Conservation (phyloP, 2,113 vertebrate species). For the Crypturellus undulatus region DNA sequence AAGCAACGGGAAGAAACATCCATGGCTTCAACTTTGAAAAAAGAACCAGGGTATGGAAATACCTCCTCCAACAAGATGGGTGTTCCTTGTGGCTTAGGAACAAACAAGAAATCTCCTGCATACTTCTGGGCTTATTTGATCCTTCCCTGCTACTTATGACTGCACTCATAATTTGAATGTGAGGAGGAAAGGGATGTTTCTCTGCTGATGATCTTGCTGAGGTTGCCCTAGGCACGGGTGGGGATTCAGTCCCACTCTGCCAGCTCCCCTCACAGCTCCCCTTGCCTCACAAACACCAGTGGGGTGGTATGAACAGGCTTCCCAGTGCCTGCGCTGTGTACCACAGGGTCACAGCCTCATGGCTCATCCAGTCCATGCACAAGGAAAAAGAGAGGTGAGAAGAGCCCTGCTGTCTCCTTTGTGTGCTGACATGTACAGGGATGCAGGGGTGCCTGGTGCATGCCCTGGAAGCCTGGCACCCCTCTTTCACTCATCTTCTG, state of each 20-base stretch:
- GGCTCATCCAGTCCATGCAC: neutral
- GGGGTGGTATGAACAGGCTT: neutral
- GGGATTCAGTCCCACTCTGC: neutral
- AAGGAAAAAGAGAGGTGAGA: neutral
- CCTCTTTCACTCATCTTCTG: neutral
- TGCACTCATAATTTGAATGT: rapidly evolving
- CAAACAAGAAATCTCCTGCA: neutral
- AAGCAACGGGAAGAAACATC: neutral
- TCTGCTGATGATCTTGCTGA: neutral
- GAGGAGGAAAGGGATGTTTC: neutral
- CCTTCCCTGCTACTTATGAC: neutral
- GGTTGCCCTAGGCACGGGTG: neutral
- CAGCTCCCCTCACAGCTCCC: neutral
- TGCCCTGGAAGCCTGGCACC: neutral
- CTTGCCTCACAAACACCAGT: neutral
- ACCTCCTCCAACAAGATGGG: neutral
- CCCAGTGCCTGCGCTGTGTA: neutral
- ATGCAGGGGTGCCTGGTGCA: neutral
- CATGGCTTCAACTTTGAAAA: neutral
- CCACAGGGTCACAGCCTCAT: rapidly evolving
- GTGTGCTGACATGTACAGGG: neutral
- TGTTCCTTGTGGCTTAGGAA: neutral
- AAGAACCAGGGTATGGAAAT: neutral
- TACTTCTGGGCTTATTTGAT: neutral
- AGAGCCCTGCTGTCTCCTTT: neutral